A percentile compares a stretch with the other conserved stretches of the same genome.
Conservation (phyloP, 2,888 invertebrate genomes). For the Poecilobothrus nobilitatus region DNA sequence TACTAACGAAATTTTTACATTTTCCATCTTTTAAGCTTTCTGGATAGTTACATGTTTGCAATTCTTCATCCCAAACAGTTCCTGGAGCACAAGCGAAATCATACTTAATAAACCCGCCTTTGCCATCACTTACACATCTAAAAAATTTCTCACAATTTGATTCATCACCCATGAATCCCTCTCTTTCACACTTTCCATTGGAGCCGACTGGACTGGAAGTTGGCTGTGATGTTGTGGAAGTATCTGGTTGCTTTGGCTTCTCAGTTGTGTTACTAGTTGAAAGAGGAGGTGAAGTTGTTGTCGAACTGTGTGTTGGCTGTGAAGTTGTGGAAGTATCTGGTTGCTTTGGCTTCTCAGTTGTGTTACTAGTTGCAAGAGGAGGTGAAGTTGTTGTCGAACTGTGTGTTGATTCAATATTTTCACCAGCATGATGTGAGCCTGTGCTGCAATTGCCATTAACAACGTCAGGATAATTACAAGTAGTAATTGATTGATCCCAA, state of each 20-base stretch:
- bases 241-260: conserved; percentile 9
- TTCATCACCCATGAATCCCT: conserved; percentile 44
- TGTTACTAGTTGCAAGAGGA: conserved; percentile 18
- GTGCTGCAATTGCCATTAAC: conserved; percentile 27
- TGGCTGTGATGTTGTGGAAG: not conserved
- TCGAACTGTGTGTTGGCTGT: not conserved
- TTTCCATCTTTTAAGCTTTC: conserved; percentile 26
- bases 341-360: conserved; percentile 17
- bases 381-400: conserved; percentile 18
- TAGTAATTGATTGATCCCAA: conserved; percentile 48
- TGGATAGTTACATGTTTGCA: conserved; percentile 39
- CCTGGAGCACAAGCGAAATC: conserved; percentile 59
- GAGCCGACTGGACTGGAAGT: conserved; percentile 22
- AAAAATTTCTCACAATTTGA: conserved; percentile 57
- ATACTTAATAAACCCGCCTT: conserved; percentile 51
- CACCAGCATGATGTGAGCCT: not conserved
- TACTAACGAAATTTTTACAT: conserved; percentile 23
- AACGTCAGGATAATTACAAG: conserved; percentile 38
- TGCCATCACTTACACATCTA: conserved; percentile 56
- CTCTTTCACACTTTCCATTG: conserved; percentile 36
- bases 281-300: conserved; percentile 18
- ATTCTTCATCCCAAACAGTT: conserved; percentile 52
- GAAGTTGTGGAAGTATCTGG: not conserved
- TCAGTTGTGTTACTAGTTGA: conserved; percentile 21
- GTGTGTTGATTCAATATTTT: not conserved